Evolutionary conservation across 2,888 invertebrate species (phyloP).

Genomic region (Eugnorisma glareosa): DNA sequence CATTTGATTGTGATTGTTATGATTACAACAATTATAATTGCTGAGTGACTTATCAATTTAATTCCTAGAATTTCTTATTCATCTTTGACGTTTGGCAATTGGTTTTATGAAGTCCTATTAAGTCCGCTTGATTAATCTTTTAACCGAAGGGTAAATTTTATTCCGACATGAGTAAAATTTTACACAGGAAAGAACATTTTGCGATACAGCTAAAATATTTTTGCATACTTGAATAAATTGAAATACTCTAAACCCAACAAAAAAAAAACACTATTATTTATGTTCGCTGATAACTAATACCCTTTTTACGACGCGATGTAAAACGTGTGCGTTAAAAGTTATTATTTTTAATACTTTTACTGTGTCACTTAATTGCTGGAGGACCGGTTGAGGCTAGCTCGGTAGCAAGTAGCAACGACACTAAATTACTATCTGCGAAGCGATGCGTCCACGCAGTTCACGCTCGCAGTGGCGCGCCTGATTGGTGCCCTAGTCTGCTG

Average conservation of each 20-base stretch:
- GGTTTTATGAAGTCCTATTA: slow-evolving; percentile 39
- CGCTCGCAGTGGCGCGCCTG: slow-evolving; percentile 73
- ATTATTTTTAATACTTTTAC: slow-evolving; percentile 82
- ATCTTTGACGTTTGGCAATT: slow-evolving; percentile 30
- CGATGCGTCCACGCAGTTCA: slow-evolving; percentile 79
- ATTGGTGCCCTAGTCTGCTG: slow-evolving; percentile 76
- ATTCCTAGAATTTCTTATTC: slow-evolving; percentile 40
- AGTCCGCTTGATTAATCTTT: slow-evolving; percentile 20
- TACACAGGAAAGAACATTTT: background rate
- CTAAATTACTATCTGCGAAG: slow-evolving; percentile 84
- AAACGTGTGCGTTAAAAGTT: slow-evolving; percentile 63
- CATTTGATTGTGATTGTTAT: slow-evolving; percentile 31
- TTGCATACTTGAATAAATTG: slow-evolving; percentile 2
- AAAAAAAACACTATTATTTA: slow-evolving; percentile 34
- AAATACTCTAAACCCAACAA: slow-evolving; percentile 6
- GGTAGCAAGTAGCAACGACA: slow-evolving; percentile 80
- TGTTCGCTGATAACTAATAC: slow-evolving; percentile 62
- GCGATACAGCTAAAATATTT: background rate
- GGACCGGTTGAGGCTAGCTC: slow-evolving; percentile 81
- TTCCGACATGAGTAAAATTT: background rate
- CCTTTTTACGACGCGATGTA: slow-evolving; percentile 60
- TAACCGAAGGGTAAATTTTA: background rate
- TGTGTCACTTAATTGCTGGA: slow-evolving; percentile 84
- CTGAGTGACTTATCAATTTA: slow-evolving; percentile 18
- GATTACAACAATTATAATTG: slow-evolving; percentile 41